These are phyloP conservation scores for Halcyon badia DNA, from an alignment of 2,797 vertebrate genomes.

Conservation along the genomic window DNA sequence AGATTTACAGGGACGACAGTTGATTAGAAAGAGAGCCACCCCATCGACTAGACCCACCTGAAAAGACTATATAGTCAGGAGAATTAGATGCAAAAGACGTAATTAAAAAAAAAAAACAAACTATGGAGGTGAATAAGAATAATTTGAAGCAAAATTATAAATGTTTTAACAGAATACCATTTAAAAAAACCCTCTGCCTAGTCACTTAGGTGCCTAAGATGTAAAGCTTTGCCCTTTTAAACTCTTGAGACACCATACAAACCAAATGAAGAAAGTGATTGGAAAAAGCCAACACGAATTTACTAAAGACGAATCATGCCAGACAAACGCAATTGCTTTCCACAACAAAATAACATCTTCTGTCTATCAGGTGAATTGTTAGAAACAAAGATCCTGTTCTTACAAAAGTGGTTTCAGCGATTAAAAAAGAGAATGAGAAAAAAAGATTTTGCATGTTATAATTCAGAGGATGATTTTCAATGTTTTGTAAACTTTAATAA, in stretches of 20 bases:
- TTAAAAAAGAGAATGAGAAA: not conserved
- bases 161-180: not conserved
- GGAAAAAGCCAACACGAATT: not conserved
- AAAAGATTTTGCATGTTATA: not conserved
- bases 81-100: not conserved
- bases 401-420: not conserved
- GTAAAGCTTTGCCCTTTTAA: not conserved
- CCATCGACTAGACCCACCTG: not conserved
- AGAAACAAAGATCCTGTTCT: not conserved
- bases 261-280: not conserved
- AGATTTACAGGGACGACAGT: not conserved
- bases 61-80: not conserved
- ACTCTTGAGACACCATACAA: not conserved
- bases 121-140: not conserved
- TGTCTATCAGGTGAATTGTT: not conserved
- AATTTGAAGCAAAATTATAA: not conserved
- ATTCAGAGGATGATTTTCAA: not conserved
- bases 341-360: not conserved
- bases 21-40: not conserved
- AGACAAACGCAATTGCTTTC: not conserved
- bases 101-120: not conserved
- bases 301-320: not conserved
- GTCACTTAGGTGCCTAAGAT: not conserved
- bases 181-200: not conserved
- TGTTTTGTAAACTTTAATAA: not conserved